Evolutionary conservation across 2,113 vertebrate genomes (phyloP).

Genomic region (Cranoglanis bouderius): DNA sequence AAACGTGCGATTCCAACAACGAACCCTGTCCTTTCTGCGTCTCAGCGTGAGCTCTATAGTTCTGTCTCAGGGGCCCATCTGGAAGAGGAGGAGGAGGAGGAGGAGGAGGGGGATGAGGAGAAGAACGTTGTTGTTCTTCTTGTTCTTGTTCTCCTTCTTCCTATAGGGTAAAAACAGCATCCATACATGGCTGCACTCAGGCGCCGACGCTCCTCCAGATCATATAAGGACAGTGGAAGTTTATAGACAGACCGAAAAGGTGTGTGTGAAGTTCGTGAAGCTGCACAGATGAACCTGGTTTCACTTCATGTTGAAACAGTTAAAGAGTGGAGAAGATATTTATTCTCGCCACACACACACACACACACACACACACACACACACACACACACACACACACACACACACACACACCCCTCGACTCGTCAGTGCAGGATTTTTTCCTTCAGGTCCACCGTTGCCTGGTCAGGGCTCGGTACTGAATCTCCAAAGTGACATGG

Average conservation of each 20-base stretch:
- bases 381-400: no score
- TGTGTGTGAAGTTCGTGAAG: conserved; percentile 39
- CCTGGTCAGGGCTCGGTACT: conserved; percentile 5
- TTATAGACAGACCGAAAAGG: background rate
- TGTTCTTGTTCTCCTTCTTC: background rate
- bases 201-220: conserved; percentile 4
- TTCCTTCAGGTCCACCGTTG: background rate
- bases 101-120: background rate
- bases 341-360: background rate
- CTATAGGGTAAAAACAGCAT: background rate
- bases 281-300: conserved; percentile 35
- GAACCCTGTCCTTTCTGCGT: conserved; percentile 30
- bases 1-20: conserved; percentile 22
- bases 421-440: background rate
- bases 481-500: conserved; percentile 15
- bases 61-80: background rate
- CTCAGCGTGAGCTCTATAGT: conserved; percentile 42
- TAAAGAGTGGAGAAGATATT: background rate
- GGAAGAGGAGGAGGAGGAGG: background rate
- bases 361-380: no score
- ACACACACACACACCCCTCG: background rate
- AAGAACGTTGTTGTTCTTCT: background rate
- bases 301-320: background rate
- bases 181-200: conserved; percentile 43
- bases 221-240: conserved; percentile 34